Base-by-base conservation (phyloP, 2,888 invertebrate species). In the Lagria hirta region DNA sequence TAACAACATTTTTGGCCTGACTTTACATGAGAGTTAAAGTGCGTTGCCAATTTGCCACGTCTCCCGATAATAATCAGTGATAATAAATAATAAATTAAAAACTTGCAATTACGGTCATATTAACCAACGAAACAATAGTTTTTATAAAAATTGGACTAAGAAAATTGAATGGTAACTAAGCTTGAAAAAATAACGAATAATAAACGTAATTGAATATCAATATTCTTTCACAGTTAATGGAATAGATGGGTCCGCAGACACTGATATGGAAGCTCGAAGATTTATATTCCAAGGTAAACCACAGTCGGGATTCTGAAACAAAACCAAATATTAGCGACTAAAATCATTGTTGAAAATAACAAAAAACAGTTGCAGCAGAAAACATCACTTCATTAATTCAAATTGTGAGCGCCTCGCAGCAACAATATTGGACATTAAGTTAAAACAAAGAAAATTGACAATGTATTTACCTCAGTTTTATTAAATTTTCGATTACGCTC, bases 401-500 rank as follows among this genome's bases (percentile, higher is more conserved):
- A n/a, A n/a, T n/a, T n/a, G n/a, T n/a, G n/a, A n/a, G n/a, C n/a
- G n/a, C n/a, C n/a, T n/a, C n/a, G n/a, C n/a, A n/a, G n/a, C n/a
- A n/a, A n/a, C n/a, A n/a, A n/a, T n/a, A n/a, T n/a, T n/a, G n/a
- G n/a, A n/a, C n/a, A 34, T 13, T 24, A 4, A 21, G 3, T 22
- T n/a, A n/a, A n/a, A 34, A 34, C 2, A 30, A 30, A 16, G 3
- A 30, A 13, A n/a, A 12, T 18, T 21, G 2, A 24, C 15, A 17
- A 29, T 28, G n/a, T 15, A 59, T 64, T 60, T 56, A 66, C 66
- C 49, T 57, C 45, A 48, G 53, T 57, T 23, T 58, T 52, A 23
- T 51, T 43, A 21, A 53, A 44, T 53, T 71, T 71, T 24, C 59
- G 49, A 48, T 66, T 66, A 27, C 61, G 57, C 21, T 57, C 66